Evolutionary conservation across 1,140 invertebrate genomes (phyloP).

Genomic region (Drosophila sp.): DNA sequence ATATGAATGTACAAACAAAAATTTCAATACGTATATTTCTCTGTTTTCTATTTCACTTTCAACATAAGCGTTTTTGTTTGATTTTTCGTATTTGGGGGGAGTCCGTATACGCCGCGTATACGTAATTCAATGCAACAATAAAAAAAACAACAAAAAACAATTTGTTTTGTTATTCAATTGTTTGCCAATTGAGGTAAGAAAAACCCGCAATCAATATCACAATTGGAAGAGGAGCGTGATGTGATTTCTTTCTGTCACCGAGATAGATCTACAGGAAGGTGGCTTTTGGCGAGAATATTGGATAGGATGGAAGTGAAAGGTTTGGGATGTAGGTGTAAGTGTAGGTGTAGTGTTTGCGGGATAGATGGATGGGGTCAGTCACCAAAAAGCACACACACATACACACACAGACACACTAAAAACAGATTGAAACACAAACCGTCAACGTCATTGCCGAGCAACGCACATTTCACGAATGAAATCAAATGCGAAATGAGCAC

Average conservation of each 20-base stretch:
- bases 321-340: too few relatives aligned
- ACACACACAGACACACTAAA: not conserved
- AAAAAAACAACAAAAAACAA: slow-evolving; percentile 16
- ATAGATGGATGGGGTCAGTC: not conserved
- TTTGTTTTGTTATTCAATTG: slow-evolving; percentile 59
- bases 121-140: slow-evolving; percentile 24
- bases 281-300: not conserved
- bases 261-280: slow-evolving; percentile 5
- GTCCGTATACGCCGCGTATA: slow-evolving; percentile 1
- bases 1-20: not conserved
- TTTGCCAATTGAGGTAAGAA: slow-evolving; percentile 68
- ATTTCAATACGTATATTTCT: not conserved
- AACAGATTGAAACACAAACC: slow-evolving; percentile 27
- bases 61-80: slow-evolving; percentile 6
- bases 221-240: slow-evolving; percentile 47
- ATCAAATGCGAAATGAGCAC: slow-evolving; percentile 79
- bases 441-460: slow-evolving; percentile 61
- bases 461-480: slow-evolving; percentile 80
- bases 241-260: slow-evolving; percentile 37
- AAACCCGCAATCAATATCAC: slow-evolving; percentile 67
- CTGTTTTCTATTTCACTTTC: slow-evolving; percentile 11
- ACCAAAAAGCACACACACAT: slow-evolving; percentile 38
- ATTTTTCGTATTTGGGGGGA: slow-evolving; percentile 4
- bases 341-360: not conserved
- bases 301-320: not conserved